Conservation (phyloP, 2,888 invertebrate genomes). For the Nyleta sp. region DNA sequence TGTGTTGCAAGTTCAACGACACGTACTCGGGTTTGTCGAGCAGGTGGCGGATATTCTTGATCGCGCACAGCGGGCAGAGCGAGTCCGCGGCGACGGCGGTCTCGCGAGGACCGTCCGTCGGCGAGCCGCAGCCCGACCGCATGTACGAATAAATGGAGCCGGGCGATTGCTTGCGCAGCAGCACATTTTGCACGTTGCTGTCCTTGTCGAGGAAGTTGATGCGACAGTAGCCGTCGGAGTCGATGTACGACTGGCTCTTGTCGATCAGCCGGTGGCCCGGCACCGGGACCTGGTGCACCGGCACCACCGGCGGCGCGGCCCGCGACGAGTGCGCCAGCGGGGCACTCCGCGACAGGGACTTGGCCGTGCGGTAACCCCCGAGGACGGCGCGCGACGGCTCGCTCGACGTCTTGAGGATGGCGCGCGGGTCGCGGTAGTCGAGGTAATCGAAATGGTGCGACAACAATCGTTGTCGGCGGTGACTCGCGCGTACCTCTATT, state of each 20-base stretch:
- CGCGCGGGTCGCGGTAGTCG: conserved; percentile 80
- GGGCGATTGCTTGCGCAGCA: neutral
- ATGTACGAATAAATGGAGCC: conserved; percentile 18
- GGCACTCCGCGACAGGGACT: conserved; percentile 69
- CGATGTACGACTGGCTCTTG: conserved; percentile 69
- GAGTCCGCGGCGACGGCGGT: conserved; percentile 74
- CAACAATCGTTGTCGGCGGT: conserved; percentile 73
- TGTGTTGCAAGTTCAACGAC: conserved; percentile 70
- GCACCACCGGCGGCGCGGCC: conserved; percentile 13
- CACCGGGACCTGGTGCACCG: conserved; percentile 29
- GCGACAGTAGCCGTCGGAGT: conserved; percentile 77
- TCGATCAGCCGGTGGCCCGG: conserved; percentile 5
- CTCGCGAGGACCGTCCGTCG: conserved; percentile 72
- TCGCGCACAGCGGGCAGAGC: conserved; percentile 78
- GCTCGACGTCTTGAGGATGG: conserved; percentile 77
- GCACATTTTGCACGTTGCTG: neutral
- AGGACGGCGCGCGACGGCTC: conserved; percentile 78
- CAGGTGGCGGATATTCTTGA: conserved; percentile 78
- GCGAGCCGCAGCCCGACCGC: conserved; percentile 7
- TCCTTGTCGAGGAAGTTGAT: conserved; percentile 39
- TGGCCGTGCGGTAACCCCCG: conserved; percentile 78
- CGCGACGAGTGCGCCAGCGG: neutral
- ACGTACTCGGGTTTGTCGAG: conserved; percentile 76
- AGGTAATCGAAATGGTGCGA: conserved; percentile 80
- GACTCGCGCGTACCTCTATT: conserved; percentile 72